A percentile compares a stretch with the other conserved stretches of the same genome.
Conservation (phyloP, 2,113 vertebrate genomes). For the Pollimyrus isidori region DNA sequence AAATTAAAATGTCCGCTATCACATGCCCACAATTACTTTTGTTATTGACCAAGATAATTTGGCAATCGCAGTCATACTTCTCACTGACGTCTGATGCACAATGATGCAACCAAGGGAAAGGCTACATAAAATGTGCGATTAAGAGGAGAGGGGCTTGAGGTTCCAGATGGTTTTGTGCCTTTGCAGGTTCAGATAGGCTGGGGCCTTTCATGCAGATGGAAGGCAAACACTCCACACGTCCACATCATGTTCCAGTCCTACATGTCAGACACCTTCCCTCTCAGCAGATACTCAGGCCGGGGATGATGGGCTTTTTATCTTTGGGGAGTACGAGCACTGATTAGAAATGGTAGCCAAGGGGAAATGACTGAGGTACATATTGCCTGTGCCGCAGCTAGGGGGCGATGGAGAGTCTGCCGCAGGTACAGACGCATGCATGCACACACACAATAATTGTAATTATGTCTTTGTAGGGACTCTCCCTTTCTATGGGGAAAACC, state of each 20-base stretch:
- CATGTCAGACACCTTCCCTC: constrained; percentile 8
- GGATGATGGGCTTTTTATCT: constrained; percentile 49
- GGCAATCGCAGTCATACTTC: not conserved
- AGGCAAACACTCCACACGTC: not conserved
- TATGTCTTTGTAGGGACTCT: no score
- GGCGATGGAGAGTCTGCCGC: constrained; percentile 15
- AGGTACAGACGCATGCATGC: constrained; percentile 10
- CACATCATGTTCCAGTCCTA: not conserved
- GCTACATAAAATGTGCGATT: not conserved
- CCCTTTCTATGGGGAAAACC: no score
- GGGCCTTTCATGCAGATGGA: not conserved
- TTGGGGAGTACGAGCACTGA: constrained; percentile 36
- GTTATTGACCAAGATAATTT: not conserved
- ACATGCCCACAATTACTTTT: not conserved
- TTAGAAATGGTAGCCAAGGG: constrained; percentile 42
- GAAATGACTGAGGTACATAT: constrained; percentile 31
- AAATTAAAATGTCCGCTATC: not conserved
- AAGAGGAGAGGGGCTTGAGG: not conserved
- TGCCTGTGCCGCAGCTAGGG: constrained; percentile 24
- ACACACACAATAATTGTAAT: no score
- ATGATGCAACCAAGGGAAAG: not conserved
- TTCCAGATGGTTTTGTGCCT: not conserved
- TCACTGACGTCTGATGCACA: not conserved
- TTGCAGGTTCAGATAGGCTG: not conserved
- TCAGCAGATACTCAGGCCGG: constrained; percentile 34